A percentile compares a stretch with the other conserved stretches of the same genome.
Evolutionary conservation across 1,140 invertebrate genomes (phyloP).

Genomic region (Euborellia annulipes): DNA sequence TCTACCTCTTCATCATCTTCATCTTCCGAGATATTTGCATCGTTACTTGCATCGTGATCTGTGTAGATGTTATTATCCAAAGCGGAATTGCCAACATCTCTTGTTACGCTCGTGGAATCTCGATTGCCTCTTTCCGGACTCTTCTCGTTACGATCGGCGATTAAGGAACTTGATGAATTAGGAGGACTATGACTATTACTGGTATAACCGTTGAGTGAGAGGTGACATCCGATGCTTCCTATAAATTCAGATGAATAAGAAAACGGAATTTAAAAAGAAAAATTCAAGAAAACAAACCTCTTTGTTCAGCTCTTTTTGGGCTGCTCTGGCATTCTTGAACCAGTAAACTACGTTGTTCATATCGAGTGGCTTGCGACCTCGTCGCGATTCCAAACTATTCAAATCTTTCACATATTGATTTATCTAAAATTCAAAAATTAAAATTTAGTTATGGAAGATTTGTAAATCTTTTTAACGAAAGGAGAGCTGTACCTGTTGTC

Average conservation of each 20-base stretch:
- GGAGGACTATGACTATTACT: slow-evolving; percentile 41
- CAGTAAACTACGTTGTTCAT: slow-evolving; percentile 97
- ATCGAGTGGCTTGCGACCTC: slow-evolving; percentile 83
- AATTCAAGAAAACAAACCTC: too few species aligned
- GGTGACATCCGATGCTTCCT: slow-evolving; percentile 33
- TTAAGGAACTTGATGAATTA: too few species aligned
- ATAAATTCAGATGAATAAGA: slow-evolving; percentile 2
- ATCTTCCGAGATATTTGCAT: not conserved
- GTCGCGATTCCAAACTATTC: slow-evolving; percentile 77
- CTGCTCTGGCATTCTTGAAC: slow-evolving; percentile 96
- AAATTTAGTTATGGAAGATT: not conserved
- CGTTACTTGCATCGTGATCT: not conserved
- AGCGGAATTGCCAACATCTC: too few species aligned
- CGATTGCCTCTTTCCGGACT: slow-evolving; percentile 13
- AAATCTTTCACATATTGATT: slow-evolving; percentile 88
- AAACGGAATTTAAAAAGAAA: too few species aligned
- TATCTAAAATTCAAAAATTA: slow-evolving; percentile 40
- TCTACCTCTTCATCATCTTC: slow-evolving; percentile 15
- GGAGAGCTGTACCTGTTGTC: slow-evolving; percentile 48
- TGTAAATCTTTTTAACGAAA: too few species aligned
- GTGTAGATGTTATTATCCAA: too few species aligned
- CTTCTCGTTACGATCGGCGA: slow-evolving; percentile 29
- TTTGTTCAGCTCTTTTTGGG: slow-evolving; percentile 68
- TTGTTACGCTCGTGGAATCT: too few species aligned
- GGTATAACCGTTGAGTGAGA: slow-evolving; percentile 41